These are phyloP conservation scores for Coreius guichenoti DNA, from an alignment of 2,797 vertebrate genomes.

Conservation along the genomic window DNA sequence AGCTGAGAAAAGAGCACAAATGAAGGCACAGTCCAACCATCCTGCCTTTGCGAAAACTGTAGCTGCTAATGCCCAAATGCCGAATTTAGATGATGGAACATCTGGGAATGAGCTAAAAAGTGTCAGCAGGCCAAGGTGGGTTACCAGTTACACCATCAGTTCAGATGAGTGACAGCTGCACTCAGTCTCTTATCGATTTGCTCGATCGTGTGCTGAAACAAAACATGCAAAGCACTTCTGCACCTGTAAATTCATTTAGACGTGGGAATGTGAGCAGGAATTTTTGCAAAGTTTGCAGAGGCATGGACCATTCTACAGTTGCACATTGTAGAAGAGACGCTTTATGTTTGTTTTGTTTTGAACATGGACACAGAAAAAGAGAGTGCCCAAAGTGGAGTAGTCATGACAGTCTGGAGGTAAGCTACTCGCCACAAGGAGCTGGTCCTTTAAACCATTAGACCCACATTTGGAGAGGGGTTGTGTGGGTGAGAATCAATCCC, in stretches of 20 bases:
- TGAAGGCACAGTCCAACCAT: not conserved
- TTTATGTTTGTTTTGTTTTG: too few relatives aligned
- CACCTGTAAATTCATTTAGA: not conserved
- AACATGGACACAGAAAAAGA: too few relatives aligned
- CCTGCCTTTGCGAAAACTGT: not conserved
- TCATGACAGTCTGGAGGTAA: too few relatives aligned
- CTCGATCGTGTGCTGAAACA: not conserved
- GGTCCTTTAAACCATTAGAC: conserved; percentile 10
- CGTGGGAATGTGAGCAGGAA: not conserved
- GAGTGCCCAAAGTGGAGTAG: too few relatives aligned
- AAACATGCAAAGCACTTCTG: not conserved
- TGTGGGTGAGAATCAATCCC: not conserved
- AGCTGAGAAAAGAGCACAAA: not conserved
- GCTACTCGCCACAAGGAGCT: not conserved
- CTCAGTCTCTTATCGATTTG: not conserved
- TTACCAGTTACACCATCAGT: too few relatives aligned
- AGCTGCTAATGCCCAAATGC: not conserved
- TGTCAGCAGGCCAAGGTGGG: not conserved
- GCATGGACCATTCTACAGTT: not conserved
- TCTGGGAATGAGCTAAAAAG: not conserved
- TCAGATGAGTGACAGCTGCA: not conserved
- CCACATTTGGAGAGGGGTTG: not conserved
- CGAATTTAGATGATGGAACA: not conserved
- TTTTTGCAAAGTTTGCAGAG: conserved; percentile 9
- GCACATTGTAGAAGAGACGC: not conserved